These are phyloP conservation scores for Metellina segmentata DNA, from an alignment of 2,888 invertebrate genomes.

Conservation along the genomic window DNA sequence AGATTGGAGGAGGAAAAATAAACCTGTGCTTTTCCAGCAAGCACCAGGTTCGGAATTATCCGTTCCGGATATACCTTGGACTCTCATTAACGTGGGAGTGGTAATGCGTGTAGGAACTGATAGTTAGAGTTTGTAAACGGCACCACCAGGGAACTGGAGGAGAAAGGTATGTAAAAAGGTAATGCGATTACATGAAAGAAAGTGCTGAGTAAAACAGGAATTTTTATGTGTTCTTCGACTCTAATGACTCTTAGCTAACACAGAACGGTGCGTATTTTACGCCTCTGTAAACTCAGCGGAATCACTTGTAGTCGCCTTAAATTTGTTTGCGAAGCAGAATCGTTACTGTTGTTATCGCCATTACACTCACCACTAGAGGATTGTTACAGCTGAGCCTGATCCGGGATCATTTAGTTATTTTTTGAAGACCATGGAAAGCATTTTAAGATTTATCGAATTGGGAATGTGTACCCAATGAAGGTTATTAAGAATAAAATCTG, in stretches of 20 bases:
- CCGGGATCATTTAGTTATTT: too few species aligned
- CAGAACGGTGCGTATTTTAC: constrained; percentile 3
- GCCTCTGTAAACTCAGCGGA: not conserved
- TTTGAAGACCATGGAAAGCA: too few species aligned
- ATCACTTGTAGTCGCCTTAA: not conserved
- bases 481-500: too few species aligned
- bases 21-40: constrained; percentile 4
- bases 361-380: not conserved
- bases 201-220: constrained; percentile 19
- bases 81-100: constrained; percentile 51
- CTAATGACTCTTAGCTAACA: constrained; percentile 39
- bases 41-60: constrained; percentile 23
- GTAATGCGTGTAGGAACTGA: constrained; percentile 64
- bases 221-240: constrained; percentile 43
- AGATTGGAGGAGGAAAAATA: constrained; percentile 40
- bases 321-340: not conserved
- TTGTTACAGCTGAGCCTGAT: not conserved
- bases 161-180: constrained; percentile 54
- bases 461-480: too few species aligned
- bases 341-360: not conserved
- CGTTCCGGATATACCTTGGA: constrained; percentile 33
- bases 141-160: constrained; percentile 13
- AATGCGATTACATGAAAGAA: constrained; percentile 54
- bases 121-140: constrained; percentile 59
- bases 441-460: too few species aligned